A percentile compares a stretch with the other conserved stretches of the same genome.
Conservation (phyloP, 1,140 invertebrate species). For the Drosophila tsacasi region DNA sequence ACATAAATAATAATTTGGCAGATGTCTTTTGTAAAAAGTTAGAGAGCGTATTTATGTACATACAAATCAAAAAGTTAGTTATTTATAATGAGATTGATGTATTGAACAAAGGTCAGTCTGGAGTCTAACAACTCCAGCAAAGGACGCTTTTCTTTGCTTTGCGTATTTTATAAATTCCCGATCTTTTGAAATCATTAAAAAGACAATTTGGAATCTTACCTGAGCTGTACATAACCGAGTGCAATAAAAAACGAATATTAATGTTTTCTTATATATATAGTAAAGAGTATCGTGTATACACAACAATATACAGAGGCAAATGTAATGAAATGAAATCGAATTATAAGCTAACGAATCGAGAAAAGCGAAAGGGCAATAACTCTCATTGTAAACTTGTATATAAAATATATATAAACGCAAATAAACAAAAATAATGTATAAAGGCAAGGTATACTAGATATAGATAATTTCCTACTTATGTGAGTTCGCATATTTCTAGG, state of each 20-base stretch:
- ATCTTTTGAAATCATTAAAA: neutral
- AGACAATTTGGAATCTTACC: slow-evolving; percentile 10
- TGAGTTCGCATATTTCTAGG: no score
- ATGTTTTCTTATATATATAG: slow-evolving; percentile 44
- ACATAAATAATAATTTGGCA: slow-evolving; percentile 1
- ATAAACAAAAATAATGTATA: slow-evolving; percentile 71
- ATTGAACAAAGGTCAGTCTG: slow-evolving; percentile 28
- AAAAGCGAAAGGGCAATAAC: slow-evolving; percentile 54
- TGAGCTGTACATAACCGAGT: slow-evolving; percentile 64
- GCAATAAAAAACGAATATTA: slow-evolving; percentile 58
- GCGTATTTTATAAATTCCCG: neutral
- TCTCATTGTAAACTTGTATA: slow-evolving; percentile 79
- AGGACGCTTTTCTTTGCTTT: neutral
- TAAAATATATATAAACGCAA: slow-evolving; percentile 79
- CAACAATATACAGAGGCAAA: slow-evolving; percentile 42
- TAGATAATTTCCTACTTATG: neutral
- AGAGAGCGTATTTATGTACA: slow-evolving; percentile 19
- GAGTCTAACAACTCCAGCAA: slow-evolving; percentile 9
- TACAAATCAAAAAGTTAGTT: slow-evolving; percentile 26
- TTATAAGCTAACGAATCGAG: slow-evolving; percentile 60
- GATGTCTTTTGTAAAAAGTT: slow-evolving; percentile 51
- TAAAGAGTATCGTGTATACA: slow-evolving; percentile 15
- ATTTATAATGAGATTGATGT: slow-evolving; percentile 30
- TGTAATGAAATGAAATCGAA: slow-evolving; percentile 39
- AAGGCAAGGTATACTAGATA: slow-evolving; percentile 10